A percentile compares a stretch with the other conserved stretches of the same genome.
phyloP scores from a whole-genome alignment of 2,113 vertebrate genomes.

The Phrynosoma blainvillii region DNA sequence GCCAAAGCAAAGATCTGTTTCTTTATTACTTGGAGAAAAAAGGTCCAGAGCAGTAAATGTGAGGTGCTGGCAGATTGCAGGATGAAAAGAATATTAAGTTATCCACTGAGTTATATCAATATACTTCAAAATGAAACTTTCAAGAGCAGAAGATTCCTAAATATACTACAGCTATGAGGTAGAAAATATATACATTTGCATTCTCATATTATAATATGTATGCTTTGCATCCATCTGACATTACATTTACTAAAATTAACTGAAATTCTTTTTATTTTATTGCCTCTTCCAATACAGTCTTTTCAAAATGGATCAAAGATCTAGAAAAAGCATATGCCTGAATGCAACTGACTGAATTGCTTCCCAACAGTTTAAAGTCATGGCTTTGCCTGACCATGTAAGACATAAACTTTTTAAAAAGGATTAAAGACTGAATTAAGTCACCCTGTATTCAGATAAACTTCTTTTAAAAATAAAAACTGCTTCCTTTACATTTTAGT shows the following conservation, averaged over 20 bases:
- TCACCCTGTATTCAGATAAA: neutral
- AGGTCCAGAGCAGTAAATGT: neutral
- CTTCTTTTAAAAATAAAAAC: too few relatives aligned
- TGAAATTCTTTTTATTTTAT: neutral
- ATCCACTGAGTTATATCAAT: neutral
- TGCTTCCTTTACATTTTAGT: neutral
- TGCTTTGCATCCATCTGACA: neutral
- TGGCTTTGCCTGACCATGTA: neutral
- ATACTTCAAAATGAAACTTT: neutral
- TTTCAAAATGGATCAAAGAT: neutral
- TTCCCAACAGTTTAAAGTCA: neutral
- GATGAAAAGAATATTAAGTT: slow-evolving; percentile 13
- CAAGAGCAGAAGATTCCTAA: neutral
- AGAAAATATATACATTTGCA: neutral
- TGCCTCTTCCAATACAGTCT: neutral
- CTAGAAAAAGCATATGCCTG: neutral
- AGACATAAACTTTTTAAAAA: neutral
- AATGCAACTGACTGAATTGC: neutral
- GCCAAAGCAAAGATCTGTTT: slow-evolving; percentile 28
- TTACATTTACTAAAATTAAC: neutral
- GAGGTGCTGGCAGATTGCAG: slow-evolving; percentile 7
- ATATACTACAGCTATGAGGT: neutral
- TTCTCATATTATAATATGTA: neutral
- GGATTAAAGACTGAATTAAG: neutral
- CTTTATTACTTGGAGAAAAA: neutral